Evolutionary conservation across 30 jellyfish, hydroid and myxozoan genomes (phyloP).

Genomic region (Aurelia coerulea): DNA sequence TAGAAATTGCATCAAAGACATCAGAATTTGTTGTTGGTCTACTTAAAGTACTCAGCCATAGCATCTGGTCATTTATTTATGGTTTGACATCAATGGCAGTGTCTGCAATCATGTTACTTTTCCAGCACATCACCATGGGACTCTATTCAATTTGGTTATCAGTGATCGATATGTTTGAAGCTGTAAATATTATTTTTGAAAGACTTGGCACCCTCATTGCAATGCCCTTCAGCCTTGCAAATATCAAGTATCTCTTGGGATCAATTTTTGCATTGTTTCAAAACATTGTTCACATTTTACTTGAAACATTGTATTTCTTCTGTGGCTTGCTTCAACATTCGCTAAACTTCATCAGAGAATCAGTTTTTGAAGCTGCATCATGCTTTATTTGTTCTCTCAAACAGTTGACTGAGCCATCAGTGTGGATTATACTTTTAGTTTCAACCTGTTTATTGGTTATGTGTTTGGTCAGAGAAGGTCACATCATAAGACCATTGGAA

Average conservation of each 20-base stretch:
- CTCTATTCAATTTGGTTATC: too few relatives aligned
- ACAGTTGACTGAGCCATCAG: neutral
- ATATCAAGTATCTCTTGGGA: slow-evolving; percentile 1
- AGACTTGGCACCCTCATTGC: slow-evolving; percentile 37
- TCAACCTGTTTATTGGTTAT: neutral
- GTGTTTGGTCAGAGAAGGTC: neutral
- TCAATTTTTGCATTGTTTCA: neutral
- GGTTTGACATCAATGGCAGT: too few relatives aligned
- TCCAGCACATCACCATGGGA: too few relatives aligned
- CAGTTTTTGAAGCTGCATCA: too few relatives aligned
- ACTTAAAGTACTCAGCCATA: neutral
- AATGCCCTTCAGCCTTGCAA: slow-evolving; percentile 48
- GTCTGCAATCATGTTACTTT: too few relatives aligned
- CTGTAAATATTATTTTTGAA: neutral
- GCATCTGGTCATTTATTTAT: neutral
- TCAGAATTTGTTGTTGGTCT: neutral
- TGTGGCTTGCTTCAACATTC: too few relatives aligned
- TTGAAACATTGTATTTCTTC: neutral
- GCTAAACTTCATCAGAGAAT: too few relatives aligned
- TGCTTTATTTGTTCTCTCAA: neutral
- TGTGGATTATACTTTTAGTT: neutral
- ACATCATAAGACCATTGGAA: too few relatives aligned
- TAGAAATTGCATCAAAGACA: too few relatives aligned
- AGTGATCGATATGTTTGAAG: neutral
- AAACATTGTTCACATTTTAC: neutral